phyloP scores from a whole-genome alignment of 2,888 invertebrate species.

The Desoria tigrina region DNA sequence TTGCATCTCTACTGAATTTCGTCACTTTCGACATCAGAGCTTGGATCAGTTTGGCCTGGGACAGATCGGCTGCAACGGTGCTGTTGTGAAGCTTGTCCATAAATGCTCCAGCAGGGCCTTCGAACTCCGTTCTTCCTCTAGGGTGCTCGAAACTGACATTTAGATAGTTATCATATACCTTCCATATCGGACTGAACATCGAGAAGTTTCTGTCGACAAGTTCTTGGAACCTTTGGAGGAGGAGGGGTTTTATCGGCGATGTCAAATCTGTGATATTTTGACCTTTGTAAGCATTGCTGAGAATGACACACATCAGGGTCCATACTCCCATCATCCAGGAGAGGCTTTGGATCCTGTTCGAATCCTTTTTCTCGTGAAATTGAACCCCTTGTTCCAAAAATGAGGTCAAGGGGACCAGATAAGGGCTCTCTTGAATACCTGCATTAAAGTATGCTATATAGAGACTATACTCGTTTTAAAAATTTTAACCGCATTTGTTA shows the following conservation, averaged over 20 bases:
- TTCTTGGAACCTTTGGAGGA: not conserved
- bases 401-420: not conserved
- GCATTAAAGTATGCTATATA: too few relatives aligned
- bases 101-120: too few relatives aligned
- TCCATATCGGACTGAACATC: not conserved
- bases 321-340: not conserved
- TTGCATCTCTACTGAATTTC: not conserved
- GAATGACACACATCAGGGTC: not conserved
- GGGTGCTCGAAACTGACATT: too few relatives aligned
- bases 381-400: not conserved
- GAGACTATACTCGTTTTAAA: too few relatives aligned
- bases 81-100: too few relatives aligned
- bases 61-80: too few relatives aligned
- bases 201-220: not conserved
- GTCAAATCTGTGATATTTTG: slow-evolving; percentile 1
- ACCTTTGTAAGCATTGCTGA: not conserved
- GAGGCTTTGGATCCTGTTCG: too few relatives aligned
- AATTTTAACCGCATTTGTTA: too few relatives aligned
- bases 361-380: too few relatives aligned
- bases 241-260: not conserved
- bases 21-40: too few relatives aligned
- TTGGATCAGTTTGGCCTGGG: too few relatives aligned
- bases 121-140: too few relatives aligned
- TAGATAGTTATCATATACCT: not conserved
- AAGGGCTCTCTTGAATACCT: not conserved